Base-by-base conservation (phyloP, 2,113 vertebrate genomes). In the Pluvianellus socialis region DNA sequence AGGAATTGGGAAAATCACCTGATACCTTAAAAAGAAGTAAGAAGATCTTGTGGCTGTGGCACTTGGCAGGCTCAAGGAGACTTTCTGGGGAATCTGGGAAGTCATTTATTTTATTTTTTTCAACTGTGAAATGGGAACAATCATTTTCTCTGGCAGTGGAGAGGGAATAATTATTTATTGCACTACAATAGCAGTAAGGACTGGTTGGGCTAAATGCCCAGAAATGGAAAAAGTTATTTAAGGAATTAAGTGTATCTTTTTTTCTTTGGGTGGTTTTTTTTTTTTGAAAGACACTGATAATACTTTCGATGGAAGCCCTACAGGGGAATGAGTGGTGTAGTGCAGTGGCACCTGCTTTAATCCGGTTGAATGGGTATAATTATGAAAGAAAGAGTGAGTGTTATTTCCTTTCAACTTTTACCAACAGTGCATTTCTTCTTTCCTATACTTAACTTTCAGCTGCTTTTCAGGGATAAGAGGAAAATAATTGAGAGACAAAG, bases 121-220 rank as follows among this genome's bases (percentile, higher is more conserved):
- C 2, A 70, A 6, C 61, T 92, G 14, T 63, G 53, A 90, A 90
- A 82, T 61, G 22, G 62, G 74, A 90, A 72, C 58, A 79, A 85
- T 88, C 4, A 89, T 61, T 91, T 91, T 72, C 79, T 88, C 80
- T 63, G 61, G 87, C 74, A 55, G 30, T 49, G 20, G 40, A 88
- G 82, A 93, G 33, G 44, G 79, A 92, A 67, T 86, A 85, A 84
- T 94, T 95, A 96, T 88, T 96, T 96, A 97, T 91, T 90, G 73
- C 32, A 65, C 81, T 94, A 82, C 76, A 94, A 61, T 84, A 91
- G 47, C 79, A 67, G 44, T 94, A 86, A 95, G 44, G 76, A 61
- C 63, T 93, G 21, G 26, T 84, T 94, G 90, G 92, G 90, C 92
- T 93, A 74, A 90, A 93, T 93, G 88, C 90, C 92, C 88, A 95